Evolutionary conservation across 1,140 invertebrate species (phyloP), one percentile per base, ranked within the genome.

Genomic region (Hermetia illucens): DNA sequence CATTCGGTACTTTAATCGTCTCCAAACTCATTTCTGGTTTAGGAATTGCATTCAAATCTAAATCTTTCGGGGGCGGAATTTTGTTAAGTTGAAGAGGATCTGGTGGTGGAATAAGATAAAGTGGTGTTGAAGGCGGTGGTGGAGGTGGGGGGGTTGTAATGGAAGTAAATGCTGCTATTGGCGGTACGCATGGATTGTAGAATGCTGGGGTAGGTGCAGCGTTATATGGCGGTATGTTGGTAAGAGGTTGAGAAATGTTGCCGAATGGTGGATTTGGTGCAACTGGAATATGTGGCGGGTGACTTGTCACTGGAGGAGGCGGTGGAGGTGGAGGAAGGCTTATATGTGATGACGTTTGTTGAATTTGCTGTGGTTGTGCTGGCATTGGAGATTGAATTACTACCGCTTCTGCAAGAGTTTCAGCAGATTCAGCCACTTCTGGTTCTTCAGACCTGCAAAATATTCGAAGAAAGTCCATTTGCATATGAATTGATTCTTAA

Each of bases 1-100:
- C n/a, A n/a, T n/a, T n/a, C n/a, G 56, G 56, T 37, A 59, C 51
- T 42, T 59, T 52, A 40, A 59, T 59, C n/a, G 56, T 52, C n/a
- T 47, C 46, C 17, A 48, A 41, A 32, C 45, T 48, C 12, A 48
- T 34, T 29, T 43, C 36, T 13, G 57, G 57, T 21, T 60, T 57
- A 17, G 56, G 56, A 40, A 60, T 59, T 9, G 57, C 53, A 43
- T 47, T 58, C 24, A 60, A 45, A 45, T 60, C 54, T 15, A 59
- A 54, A 20, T 60, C 57, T 33, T 53, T 58, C 12, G 56, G 57
- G 20, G 53, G 33, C 17, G 52, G 55, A 31, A 60, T 60, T 10
- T 58, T 43, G 38, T 55, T 59, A 15, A 60, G 30, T 32, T 59
- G 51, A 43, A 59, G 40, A 8, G 55, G 48, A 27, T 45, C 42